These are phyloP conservation scores for Hippopotamus amphibius DNA, from an alignment of 2,113 vertebrate species.

Conservation along the genomic window DNA sequence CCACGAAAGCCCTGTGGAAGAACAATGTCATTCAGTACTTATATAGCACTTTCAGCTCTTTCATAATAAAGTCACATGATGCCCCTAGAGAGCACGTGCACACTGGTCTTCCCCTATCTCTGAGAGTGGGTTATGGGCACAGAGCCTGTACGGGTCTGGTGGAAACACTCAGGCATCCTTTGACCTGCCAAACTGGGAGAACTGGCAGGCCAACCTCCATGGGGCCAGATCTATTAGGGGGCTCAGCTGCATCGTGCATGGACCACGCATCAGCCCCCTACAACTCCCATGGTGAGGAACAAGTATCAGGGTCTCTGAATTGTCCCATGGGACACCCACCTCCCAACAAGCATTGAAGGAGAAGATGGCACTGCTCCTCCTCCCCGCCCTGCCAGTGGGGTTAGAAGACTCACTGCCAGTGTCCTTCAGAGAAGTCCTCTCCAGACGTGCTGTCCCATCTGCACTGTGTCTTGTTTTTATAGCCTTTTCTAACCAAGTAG, in stretches of 20 bases:
- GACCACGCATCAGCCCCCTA: background rate
- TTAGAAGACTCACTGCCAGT: background rate
- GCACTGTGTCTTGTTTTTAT: background rate
- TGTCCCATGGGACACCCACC: background rate
- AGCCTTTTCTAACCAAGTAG: background rate
- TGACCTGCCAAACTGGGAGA: background rate
- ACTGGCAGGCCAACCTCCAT: background rate
- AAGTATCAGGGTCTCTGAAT: background rate
- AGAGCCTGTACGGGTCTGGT: background rate
- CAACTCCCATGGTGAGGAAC: background rate
- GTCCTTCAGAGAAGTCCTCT: background rate
- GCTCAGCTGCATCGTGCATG: background rate
- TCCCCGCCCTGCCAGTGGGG: background rate
- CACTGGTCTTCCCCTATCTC: background rate
- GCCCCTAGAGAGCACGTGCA: constrained; percentile 6
- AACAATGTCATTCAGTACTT: constrained; percentile 61
- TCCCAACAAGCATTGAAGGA: background rate
- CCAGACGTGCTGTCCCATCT: background rate
- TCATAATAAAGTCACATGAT: background rate
- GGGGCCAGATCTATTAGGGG: too few relatives aligned
- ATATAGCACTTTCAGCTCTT: background rate
- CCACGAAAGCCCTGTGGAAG: constrained; percentile 44
- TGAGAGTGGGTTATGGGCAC: background rate
- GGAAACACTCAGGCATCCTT: background rate
- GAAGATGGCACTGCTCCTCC: background rate